Base-by-base conservation (phyloP, 2,888 invertebrate genomes). In the Dendrolimus pini region DNA sequence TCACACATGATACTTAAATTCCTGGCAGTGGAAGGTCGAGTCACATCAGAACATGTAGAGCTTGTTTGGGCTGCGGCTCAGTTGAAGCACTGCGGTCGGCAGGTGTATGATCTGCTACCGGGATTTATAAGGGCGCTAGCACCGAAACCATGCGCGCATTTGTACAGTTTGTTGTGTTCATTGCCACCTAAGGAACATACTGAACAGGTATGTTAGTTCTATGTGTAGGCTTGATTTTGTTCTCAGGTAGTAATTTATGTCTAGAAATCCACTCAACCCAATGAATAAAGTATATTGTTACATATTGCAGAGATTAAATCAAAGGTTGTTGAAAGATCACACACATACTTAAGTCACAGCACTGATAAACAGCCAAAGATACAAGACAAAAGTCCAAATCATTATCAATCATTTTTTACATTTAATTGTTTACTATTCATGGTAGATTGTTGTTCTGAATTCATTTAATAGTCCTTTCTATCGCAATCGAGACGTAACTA, bases 11-110 rank as follows among this genome's bases (percentile, higher is more conserved):
- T 98, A 63, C 89, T 98, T 56, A 97, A 97, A 82, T 97, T 98
- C 82, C 90, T 98, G 62, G 98, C 98, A 0, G 96, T 97, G 85
- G 98, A 98, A 83, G 96, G 96, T 53, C 93, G 96, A 66, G 95
- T 98, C 53, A 96, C 96, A 0, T 95, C 96, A 59, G 97, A 97
- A 60, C 97, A 98, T 70, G 94, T 98, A 67, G 97, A 98, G 77
- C 93, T 96, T 53, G 97, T 98, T 64, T 98, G 98, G 98, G 96
- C 97, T 66, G 97, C 98, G 0, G 97, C 98, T 1, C 98, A 98
- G 81, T 83, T 98, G 56, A 98, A 98, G 80, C 98, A 98, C 81
- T 98, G 98, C 78, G 96, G 97, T 1, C 95, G 97, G 70, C 97
- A 98, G 63, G 97, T 98, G 62, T 96, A 97, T 77, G 98, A 98